A percentile compares a stretch with the other conserved stretches of the same genome.
Conservation (phyloP, 1,140 invertebrate species). For the Periplaneta americana region DNA sequence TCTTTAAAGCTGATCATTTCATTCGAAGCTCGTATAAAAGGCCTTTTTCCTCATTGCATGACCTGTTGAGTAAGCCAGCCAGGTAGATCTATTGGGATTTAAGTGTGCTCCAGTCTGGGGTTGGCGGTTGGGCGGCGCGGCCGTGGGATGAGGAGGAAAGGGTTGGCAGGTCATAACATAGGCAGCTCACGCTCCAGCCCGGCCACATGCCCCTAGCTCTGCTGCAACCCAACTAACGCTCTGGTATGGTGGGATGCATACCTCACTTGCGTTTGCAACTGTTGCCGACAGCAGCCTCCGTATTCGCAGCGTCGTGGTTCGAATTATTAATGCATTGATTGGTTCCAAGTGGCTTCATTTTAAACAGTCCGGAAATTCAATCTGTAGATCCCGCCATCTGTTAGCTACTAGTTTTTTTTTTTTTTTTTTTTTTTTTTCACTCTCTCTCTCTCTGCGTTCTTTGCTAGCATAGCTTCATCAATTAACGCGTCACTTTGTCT, state of each 20-base stretch:
- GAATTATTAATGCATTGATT: neutral
- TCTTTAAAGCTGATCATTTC: neutral
- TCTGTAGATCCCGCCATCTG: neutral
- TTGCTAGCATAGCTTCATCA: no score
- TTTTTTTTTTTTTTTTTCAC: neutral
- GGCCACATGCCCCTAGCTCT: neutral
- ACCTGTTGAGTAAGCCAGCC: neutral
- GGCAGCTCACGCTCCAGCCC: neutral
- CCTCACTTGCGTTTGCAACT: neutral
- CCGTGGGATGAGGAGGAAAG: neutral
- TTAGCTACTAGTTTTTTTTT: neutral
- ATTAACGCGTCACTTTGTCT: neutral
- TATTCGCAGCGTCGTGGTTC: neutral
- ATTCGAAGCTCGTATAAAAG: neutral
- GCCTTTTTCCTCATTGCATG: neutral
- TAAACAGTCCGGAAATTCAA: neutral
- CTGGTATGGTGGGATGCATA: neutral
- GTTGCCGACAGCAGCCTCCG: neutral
- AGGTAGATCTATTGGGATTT: neutral
- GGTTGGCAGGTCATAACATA: neutral
- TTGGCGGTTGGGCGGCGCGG: no score
- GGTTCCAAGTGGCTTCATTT: neutral
- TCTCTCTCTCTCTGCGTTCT: neutral
- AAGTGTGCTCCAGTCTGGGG: neutral
- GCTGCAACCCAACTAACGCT: neutral